Evolutionary conservation across 1,140 invertebrate genomes (phyloP), one percentile per base, ranked within the genome.

Genomic region (Helicoverpa armigera): DNA sequence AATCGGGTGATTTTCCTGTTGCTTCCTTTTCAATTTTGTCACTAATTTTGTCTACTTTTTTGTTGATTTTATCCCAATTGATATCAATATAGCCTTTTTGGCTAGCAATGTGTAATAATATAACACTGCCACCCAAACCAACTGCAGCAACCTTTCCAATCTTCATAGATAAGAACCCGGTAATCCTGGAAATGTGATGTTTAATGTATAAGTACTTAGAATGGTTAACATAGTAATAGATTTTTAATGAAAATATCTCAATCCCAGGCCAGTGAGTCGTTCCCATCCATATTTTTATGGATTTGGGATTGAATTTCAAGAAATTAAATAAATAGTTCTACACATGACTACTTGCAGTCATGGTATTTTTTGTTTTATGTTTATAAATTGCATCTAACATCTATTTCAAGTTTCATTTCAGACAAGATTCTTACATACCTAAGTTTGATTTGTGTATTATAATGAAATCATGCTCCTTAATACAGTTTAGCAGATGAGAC

Each of bases 41-140:
- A 48, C 96, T 96, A 12, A 98, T 96, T 91, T 97, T 98, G 83
- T 98, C 98, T 3, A 98, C 96, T 88, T 97, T 97, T 83, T 96
- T 97, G 80, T 97, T 97, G 18, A 99, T 95, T 95, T 98, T 97
- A 79, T 97, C 97, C 98, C 98, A 99, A 93, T 99, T 98, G 74
- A 98, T 96, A 87, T 98, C 98, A 63, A 99, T 97, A 85, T 98
- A 98, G n/a, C 98, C 98, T 89, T 98, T 97, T 89, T 99, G 97
- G 81, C 98, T 97, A 2, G 98, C 98, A 86, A 99, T 96, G 95
- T 99, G 98, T 74, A 99, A 90, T 86, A 99, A 95, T 84, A 99
- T 97, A 51, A 99, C 97, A 81, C 98, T 97, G 77, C 98, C 97
- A 80, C 98, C 98, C 81, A 99, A 93, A 11, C 98, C 97, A 76